Evolutionary conservation across 2,113 vertebrate genomes (phyloP), one percentile per base, ranked within the genome.

Genomic region (Alligator mississippiensis): DNA sequence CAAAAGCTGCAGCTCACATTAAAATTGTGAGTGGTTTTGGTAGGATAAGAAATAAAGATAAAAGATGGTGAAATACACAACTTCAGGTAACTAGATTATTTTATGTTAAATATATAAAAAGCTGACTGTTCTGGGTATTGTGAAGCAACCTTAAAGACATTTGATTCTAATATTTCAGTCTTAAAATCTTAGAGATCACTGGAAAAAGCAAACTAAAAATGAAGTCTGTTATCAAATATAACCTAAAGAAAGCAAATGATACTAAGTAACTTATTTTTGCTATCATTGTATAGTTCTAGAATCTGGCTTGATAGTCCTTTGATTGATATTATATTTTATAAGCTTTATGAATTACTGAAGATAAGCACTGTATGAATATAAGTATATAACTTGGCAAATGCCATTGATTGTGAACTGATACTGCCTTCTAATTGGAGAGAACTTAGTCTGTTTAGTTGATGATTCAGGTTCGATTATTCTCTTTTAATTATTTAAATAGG

Each of bases 241-340:
- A 14, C 18, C 1, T 68, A 24, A 24, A 13, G 5, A 62, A 30
- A 11, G 25, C 3, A 16, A 2, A 4, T 2, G 13, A 58, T 24
- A 77, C 34, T 77, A 1, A 10, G 16, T 62, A 68, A 30, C 28
- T 63, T 4, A 34, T 22, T 47, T 2, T 0, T 55, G 30, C 10
- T 83, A 17, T 25, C 2, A 6, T 84, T 75, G 47, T 22, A 24
- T 47, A 55, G 4, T 18, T n/a, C 17, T 25, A 55, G 19, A 55
- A 84, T 55, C 75, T 55, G 6, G 14, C 54, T 72, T 86, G 83
- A 14, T 2, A 30, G 24, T 24, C 21, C 38, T 19, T 12, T 47
- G 6, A 6, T 47, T 47, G 38, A 47, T 47, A 9, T 47, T 47
- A 74, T 24, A 38, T 72, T 38, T 74, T 47, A 74, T 21, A 77